Conservation (phyloP, 2,113 vertebrate species). For the Marmota flaviventris region DNA sequence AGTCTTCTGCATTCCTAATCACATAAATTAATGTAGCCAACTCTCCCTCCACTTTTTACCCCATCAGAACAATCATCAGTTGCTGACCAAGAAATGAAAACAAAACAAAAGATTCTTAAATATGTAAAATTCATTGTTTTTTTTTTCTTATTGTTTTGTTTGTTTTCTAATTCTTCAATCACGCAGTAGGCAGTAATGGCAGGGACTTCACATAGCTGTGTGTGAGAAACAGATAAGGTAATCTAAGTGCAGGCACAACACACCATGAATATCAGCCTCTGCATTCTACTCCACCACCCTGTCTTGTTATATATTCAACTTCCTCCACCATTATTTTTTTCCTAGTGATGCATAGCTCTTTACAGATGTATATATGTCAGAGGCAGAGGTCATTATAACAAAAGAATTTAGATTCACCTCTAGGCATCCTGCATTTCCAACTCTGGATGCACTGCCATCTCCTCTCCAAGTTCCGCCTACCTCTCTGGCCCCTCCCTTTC, state of each 20-base stretch:
- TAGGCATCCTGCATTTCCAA: background rate
- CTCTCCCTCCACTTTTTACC: background rate
- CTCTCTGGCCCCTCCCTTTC: background rate
- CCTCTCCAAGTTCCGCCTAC: background rate
- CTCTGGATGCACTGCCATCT: background rate
- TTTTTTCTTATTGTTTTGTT: too few relatives aligned
- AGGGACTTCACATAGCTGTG: background rate
- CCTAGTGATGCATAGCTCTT: background rate
- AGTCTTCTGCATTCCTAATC: too few relatives aligned
- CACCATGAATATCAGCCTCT: accelerated
- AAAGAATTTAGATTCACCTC: background rate
- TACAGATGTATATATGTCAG: background rate
- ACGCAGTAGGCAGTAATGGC: background rate
- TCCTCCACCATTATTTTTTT: background rate
- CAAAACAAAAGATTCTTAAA: background rate
- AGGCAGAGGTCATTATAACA: background rate
- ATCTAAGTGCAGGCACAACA: accelerated
- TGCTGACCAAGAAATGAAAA: background rate
- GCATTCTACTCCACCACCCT: accelerated
- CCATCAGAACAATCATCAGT: background rate
- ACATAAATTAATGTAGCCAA: background rate
- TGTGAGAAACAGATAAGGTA: background rate
- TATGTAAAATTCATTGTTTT: background rate
- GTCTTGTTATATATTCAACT: background rate
- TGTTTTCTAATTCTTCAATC: background rate